Conservation (phyloP, 92 coral and sea anemone genomes). For the Zoanthus gigantus region DNA sequence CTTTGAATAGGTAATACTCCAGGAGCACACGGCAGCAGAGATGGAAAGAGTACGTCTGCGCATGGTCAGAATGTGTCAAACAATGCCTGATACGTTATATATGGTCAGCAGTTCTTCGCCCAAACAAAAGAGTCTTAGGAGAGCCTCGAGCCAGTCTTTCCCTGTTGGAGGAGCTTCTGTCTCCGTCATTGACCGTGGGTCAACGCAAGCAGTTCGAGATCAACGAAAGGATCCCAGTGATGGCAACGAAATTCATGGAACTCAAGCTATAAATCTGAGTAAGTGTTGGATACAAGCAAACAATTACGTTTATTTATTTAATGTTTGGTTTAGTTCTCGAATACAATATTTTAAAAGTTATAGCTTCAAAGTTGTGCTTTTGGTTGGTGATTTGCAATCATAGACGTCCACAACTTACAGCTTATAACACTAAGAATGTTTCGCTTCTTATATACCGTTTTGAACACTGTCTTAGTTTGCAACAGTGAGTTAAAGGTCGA, state of each 20-base stretch:
- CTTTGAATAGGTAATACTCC: constrained; percentile 75
- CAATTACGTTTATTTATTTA: too few relatives aligned
- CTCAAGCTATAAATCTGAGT: constrained; percentile 50
- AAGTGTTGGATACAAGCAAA: neutral
- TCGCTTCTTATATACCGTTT: too few relatives aligned
- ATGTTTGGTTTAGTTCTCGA: too few relatives aligned
- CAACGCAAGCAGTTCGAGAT: constrained; percentile 59
- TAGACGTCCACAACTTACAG: too few relatives aligned
- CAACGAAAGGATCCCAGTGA: constrained; percentile 57
- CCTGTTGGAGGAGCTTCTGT: constrained; percentile 55
- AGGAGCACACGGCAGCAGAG: constrained; percentile 89
- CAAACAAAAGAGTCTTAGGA: constrained; percentile 17
- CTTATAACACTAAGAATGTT: too few relatives aligned
- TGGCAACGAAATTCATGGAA: constrained; percentile 45
- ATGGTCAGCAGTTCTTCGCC: constrained; percentile 80
- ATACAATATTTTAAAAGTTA: too few relatives aligned
- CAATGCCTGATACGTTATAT: constrained; percentile 91
- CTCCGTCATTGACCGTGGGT: constrained; percentile 55
- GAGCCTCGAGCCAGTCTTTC: constrained; percentile 38
- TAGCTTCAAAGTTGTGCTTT: too few relatives aligned
- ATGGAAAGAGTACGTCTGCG: constrained; percentile 83
- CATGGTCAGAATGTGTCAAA: constrained; percentile 82
- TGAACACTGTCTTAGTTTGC: too few relatives aligned
- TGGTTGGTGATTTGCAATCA: too few relatives aligned
- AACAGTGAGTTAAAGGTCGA: too few relatives aligned